A percentile compares a stretch with the other conserved stretches of the same genome.
These are phyloP conservation scores for Autographa gamma DNA, from an alignment of 2,888 invertebrate genomes.

Conservation along the genomic window DNA sequence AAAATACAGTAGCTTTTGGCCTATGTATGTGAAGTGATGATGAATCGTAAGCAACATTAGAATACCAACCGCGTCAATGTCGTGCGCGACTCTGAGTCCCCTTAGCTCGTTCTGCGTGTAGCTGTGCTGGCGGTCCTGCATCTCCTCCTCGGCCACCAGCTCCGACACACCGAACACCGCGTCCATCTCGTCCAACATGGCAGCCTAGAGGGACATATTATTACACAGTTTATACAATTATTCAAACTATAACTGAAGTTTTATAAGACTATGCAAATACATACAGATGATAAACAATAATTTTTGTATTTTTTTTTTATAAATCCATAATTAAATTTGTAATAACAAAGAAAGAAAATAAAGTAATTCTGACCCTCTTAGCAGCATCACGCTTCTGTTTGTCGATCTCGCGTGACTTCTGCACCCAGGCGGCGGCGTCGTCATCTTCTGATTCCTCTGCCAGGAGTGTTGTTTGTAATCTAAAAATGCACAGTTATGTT, in stretches of 20 bases:
- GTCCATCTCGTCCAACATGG: slow-evolving; percentile 98
- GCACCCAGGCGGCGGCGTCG: slow-evolving; percentile 94
- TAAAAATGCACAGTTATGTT: slow-evolving; percentile 41
- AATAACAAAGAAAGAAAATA: not conserved
- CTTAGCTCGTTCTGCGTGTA: slow-evolving; percentile 94
- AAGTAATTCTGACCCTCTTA: slow-evolving; percentile 90
- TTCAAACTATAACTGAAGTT: too few relatives aligned
- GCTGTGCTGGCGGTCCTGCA: slow-evolving; percentile 84
- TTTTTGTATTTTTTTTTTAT: too few relatives aligned
- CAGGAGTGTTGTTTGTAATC: slow-evolving; percentile 77
- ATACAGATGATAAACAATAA: too few relatives aligned
- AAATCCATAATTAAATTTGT: too few relatives aligned
- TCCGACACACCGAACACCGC: slow-evolving; percentile 97
- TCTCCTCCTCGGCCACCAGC: slow-evolving; percentile 94
- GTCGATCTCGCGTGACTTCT: slow-evolving; percentile 92
- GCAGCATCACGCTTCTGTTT: slow-evolving; percentile 95
- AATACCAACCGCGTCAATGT: slow-evolving; percentile 75
- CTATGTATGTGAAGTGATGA: too few relatives aligned
- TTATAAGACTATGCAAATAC: too few relatives aligned
- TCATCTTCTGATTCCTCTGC: slow-evolving; percentile 93
- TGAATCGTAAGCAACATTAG: too few relatives aligned
- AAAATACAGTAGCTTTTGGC: not conserved
- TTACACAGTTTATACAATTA: too few relatives aligned
- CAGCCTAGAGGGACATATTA: slow-evolving; percentile 90
- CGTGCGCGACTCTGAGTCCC: slow-evolving; percentile 93